phyloP scores from a whole-genome alignment of 2,888 invertebrate species.

The Euclidia mi region DNA sequence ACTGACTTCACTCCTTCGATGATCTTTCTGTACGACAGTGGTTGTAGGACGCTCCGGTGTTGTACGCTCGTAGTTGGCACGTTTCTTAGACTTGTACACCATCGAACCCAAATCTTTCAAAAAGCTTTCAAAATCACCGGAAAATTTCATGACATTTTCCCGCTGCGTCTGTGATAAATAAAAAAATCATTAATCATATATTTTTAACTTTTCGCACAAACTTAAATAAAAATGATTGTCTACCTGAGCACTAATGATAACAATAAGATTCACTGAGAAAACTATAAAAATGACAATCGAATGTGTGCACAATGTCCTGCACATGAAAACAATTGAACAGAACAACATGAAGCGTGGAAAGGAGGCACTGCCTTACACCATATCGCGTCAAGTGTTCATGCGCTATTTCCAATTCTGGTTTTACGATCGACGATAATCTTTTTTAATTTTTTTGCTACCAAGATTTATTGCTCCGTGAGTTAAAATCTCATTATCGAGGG shows the following conservation, averaged over 20 bases:
- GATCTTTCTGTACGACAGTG: constrained; percentile 23
- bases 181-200: background rate
- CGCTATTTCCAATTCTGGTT: constrained; percentile 39
- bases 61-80: background rate
- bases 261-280: constrained; percentile 26
- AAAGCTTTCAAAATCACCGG: constrained; percentile 65
- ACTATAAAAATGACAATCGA: constrained; percentile 47
- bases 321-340: constrained; percentile 60
- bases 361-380: constrained; percentile 35
- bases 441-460: constrained; percentile 29
- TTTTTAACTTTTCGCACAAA: background rate
- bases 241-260: constrained; percentile 51
- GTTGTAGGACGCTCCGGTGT: constrained; percentile 11
- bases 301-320: constrained; percentile 49
- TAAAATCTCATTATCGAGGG: constrained; percentile 32
- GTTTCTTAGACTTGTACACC: constrained; percentile 60
- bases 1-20: constrained; percentile 55
- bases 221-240: background rate
- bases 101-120: constrained; percentile 62
- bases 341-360: constrained; percentile 49
- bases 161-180: constrained; percentile 4
- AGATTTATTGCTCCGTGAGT: constrained; percentile 23
- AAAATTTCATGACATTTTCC: constrained; percentile 34
- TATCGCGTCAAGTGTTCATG: constrained; percentile 46
- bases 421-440: constrained; percentile 45